Evolutionary conservation across 1,140 invertebrate species (phyloP).

Genomic region (Metopolophium dirhodum): DNA sequence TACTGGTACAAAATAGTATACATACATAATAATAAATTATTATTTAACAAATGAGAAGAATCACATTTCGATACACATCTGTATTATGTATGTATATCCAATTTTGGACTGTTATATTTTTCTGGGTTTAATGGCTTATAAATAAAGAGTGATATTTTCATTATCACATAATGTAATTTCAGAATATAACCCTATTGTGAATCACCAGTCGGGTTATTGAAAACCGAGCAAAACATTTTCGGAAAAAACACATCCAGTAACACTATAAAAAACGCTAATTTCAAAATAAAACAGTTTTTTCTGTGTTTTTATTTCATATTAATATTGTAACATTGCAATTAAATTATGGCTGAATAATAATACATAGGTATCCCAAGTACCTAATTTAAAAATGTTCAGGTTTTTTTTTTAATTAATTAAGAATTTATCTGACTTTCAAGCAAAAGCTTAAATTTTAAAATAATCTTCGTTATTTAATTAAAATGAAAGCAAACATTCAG

Average conservation of each 20-base stretch:
- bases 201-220: not conserved
- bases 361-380: not conserved
- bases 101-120: not conserved
- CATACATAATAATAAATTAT: too few species aligned
- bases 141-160: not conserved
- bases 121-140: not conserved
- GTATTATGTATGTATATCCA: not conserved
- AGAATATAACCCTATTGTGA: not conserved
- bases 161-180: not conserved
- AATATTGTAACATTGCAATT: not conserved
- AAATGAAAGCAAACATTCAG: not conserved
- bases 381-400: not conserved
- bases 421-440: not conserved
- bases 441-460: not conserved
- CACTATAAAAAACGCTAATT: not conserved
- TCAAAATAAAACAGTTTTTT: not conserved
- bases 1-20: not conserved
- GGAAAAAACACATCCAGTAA: not conserved
- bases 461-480: not conserved
- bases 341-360: not conserved
- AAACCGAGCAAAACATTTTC: not conserved
- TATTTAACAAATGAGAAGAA: not conserved
- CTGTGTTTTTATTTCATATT: not conserved
- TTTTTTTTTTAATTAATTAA: not conserved
- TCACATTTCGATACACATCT: not conserved